Base-by-base conservation (phyloP, 1,140 invertebrate genomes). In the Pseudachorutes palmiensis region DNA sequence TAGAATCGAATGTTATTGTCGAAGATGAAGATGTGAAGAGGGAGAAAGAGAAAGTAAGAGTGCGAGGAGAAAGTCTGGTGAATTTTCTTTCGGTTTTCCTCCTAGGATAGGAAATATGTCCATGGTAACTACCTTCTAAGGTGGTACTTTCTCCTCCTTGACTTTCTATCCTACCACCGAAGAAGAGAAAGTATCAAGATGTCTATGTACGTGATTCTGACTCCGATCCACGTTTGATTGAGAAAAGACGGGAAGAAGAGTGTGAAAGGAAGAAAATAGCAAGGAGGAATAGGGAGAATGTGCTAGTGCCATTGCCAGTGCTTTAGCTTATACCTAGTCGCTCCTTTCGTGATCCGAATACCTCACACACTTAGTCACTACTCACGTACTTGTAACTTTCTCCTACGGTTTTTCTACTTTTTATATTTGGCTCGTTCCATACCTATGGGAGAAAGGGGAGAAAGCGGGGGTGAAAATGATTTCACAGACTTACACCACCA, bases 151-250 rank as follows among this genome's bases (percentile, higher is more conserved):
- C 36, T 41, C 36, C 36, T 41, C 36, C 36, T 41, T 41, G 36
- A 41, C 5, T 41, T 41, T 41, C 36, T 41, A n/a, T n/a, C n/a
- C n/a, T n/a, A n/a, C n/a, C n/a, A n/a, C 36, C 36, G 19, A 9
- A 5, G 5, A 9, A n/a, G 51, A 57, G 36, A 41, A 41, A 41
- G 36, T 41, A 41, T 41, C 36, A 41, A 41, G 36, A 41, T 41
- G 36, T 41, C 36, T 41, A 22, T 19, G 62, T 65, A 69, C 67
- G 67, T 69, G 67, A 65, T 69, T 62, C 67, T 41, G 33, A 36
- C 62, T 61, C 67, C 33, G 66, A 68, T 68, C 62, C 36, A 62
- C 70, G 63, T 71, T 71, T 71, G 70, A 71, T 71, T 71, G 70
- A 71, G 70, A 71, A 71, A 68, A 65, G 70, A 63, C 14, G 51